phyloP scores from a whole-genome alignment of 2,797 vertebrate genomes.

The Neosilurus mollespiculum region DNA sequence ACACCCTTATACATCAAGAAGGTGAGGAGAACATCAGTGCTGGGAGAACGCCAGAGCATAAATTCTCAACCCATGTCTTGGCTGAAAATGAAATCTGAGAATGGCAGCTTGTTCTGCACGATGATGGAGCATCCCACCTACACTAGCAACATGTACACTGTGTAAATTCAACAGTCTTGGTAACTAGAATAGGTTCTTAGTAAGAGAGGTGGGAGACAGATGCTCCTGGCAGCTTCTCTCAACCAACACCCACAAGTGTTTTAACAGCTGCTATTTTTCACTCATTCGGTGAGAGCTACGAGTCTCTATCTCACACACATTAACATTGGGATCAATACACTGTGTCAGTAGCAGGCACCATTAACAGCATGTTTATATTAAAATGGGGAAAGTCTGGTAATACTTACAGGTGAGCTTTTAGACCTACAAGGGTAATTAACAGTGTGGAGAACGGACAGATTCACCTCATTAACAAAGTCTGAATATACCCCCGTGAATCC shows the following conservation, averaged over 20 bases:
- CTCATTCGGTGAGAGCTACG: constrained; percentile 24
- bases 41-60: neutral
- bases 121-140: neutral
- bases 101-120: constrained; percentile 5
- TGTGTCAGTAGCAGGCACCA: constrained; percentile 3
- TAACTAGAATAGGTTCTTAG: constrained; percentile 14
- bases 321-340: no score
- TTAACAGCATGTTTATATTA: constrained; percentile 20
- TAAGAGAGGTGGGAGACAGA: constrained; percentile 26
- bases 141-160: neutral
- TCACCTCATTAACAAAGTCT: constrained; percentile 32
- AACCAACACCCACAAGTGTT: constrained; percentile 46
- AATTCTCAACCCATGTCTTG: constrained; percentile 14
- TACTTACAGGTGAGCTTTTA: constrained; percentile 4
- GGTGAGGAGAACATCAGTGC: neutral
- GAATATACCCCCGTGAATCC: constrained; percentile 5
- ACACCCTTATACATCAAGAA: neutral
- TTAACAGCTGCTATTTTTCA: constrained; percentile 48
- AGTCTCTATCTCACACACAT: neutral
- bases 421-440: constrained; percentile 1
- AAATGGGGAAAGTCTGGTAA: neutral
- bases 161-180: constrained; percentile 22
- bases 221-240: constrained; percentile 36
- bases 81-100: neutral
- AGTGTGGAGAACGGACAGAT: constrained; percentile 10